Evolutionary conservation across 2,797 vertebrate genomes (phyloP), one percentile per base, ranked within the genome.

Genomic region (Cyclopterus lumpus): DNA sequence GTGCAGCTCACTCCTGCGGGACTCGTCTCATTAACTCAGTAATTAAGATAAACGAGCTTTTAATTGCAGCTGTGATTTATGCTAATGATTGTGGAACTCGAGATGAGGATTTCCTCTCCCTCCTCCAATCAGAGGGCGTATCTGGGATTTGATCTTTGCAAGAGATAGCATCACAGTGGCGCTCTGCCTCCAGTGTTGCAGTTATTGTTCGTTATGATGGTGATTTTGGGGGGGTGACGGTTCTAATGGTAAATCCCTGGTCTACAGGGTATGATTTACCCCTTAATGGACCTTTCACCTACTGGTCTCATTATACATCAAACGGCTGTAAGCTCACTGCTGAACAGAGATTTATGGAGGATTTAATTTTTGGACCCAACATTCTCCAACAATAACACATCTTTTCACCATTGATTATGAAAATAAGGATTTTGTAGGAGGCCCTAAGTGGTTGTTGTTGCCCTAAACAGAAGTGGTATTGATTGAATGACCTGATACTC

Each of bases 1-100:
- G 77, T 77, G 60, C 36, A 34, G 67, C 75, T 89, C 79, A 30
- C 83, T 95, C 95, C 92, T 84, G 84, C 32, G 92, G 93, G 94
- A 95, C 93, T 90, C 89, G 91, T 95, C 94, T 94, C 94, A 96
- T 96, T 96, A 96, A 92, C 91, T 93, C 88, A 71, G 94, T 95
- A 95, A 95, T 96, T 96, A 95, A 95, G 94, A 96, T 95, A 95
- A 96, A 96, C 85, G 89, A 91, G 90, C 81, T 93, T 95, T 95
- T 96, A 96, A 95, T 96, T 95, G 95, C 94, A 83, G 87, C 87
- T 87, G 90, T 90, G 93, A 95, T 94, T 92, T 92, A 92, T 93
- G 90, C 91, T 94, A 94, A 96, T 93, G 93, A 94, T 92, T 89
- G 91, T 90, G 90, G 91, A 93, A 87, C 87, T 86, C 66, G 67